Base-by-base conservation (phyloP, 2,797 vertebrate species). In the Eospalax fontanierii region DNA sequence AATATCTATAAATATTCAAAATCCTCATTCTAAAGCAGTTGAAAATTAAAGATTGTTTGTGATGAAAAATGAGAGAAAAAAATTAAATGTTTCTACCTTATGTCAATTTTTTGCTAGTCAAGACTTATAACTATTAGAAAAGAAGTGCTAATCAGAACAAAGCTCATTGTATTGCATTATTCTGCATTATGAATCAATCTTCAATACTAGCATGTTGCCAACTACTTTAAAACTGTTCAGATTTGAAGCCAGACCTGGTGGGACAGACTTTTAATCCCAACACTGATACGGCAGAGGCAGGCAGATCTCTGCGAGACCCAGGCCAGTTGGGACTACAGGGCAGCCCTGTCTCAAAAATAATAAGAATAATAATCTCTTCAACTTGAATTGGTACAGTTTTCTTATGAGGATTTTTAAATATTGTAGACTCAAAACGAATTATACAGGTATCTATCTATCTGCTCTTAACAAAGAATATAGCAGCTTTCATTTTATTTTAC, bases 401-500 rank as follows among this genome's bases (percentile, higher is more conserved):
- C 33, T 50, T 93, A 43, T 63, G 66, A n/a, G n/a, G 22, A 78
- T 86, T 95, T 74, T 46, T 46, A 46, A 46, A 91, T 91, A 85
- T 89, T 59, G 40, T 1, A 63, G 14, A 66, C 18, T 80, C 19
- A 81, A 79, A 85, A 74, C 14, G 50, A 85, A 75, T 38, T 66
- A 82, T 33, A 78, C 61, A 15, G 30, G 30, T 35, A 87, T 54
- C 40, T 86, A 16, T 19, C 71, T 35, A 59, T 88, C 61, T 57
- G 40, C 78, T 21, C 30, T 76, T 16, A 76, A 33, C 71, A 86
- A 89, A 91, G 61, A 61, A 85, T 43, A n/a, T 24, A 70, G 12
- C 87, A 78, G 71, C 6, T 86, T 86, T 96, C 9, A 81, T 89
- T 94, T 68, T n/a, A 85, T n/a, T 84, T 92, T 75, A 94, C 6